These are phyloP conservation scores for Paracanthobrama guichenoti DNA, from an alignment of 2,113 vertebrate species.

Conservation along the genomic window DNA sequence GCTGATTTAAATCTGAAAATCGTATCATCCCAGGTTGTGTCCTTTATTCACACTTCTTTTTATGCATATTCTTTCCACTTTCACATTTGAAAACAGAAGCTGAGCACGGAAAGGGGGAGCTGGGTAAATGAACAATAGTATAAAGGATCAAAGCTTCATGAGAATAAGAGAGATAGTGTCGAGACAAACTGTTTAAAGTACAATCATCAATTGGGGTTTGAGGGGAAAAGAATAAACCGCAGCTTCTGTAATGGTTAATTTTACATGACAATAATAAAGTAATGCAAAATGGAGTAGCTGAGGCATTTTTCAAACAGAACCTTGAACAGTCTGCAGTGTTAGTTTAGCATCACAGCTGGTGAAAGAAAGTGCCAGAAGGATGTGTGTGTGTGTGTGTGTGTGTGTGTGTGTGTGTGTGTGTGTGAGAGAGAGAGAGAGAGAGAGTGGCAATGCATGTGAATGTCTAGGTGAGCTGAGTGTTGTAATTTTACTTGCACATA, in stretches of 20 bases:
- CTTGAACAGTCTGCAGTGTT: conserved; percentile 34
- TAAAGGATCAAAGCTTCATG: conserved; percentile 51
- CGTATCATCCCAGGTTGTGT: conserved; percentile 28
- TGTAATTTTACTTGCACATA: conserved; percentile 1
- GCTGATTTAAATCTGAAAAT: conserved; percentile 44
- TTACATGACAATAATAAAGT: conserved; percentile 44
- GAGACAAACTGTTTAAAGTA: conserved; percentile 17
- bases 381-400: conserved; percentile 35
- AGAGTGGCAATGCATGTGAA: not conserved
- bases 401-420: not conserved
- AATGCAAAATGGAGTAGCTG: not conserved
- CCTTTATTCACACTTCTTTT: conserved; percentile 33
- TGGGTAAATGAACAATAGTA: conserved; percentile 44
- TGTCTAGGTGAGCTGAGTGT: conserved; percentile 1
- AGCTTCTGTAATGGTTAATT: conserved; percentile 29
- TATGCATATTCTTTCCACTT: conserved; percentile 30
- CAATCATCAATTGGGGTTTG: not conserved
- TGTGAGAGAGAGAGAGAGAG: not conserved
- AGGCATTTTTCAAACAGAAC: conserved; percentile 44
- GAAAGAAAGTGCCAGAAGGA: conserved; percentile 43
- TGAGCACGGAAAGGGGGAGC: conserved; percentile 24
- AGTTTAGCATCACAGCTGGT: conserved; percentile 51
- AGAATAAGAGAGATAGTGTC: conserved; percentile 25
- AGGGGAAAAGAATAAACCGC: not conserved
- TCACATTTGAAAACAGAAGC: conserved; percentile 38